Evolutionary conservation across 2,888 invertebrate genomes (phyloP).

Genomic region (Melolontha melolontha): DNA sequence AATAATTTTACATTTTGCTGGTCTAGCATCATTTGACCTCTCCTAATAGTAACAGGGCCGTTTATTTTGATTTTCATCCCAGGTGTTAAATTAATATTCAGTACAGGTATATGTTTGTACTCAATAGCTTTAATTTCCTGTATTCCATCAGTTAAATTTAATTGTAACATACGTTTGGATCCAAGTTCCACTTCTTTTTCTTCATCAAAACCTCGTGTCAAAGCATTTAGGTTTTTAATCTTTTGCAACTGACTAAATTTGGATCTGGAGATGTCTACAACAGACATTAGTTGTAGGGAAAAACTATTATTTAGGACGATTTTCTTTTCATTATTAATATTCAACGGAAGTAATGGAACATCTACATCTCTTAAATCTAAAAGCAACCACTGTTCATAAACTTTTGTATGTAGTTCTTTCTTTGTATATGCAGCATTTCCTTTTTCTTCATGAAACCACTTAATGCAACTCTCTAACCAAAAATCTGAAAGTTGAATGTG

Average conservation of each 20-base stretch:
- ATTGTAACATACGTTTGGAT: conserved; percentile 75
- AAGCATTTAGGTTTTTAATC: conserved; percentile 64
- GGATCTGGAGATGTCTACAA: conserved; percentile 72
- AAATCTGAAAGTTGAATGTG: conserved; percentile 54
- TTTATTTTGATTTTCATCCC: conserved; percentile 75
- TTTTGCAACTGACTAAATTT: conserved; percentile 63
- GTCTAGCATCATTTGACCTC: conserved; percentile 76
- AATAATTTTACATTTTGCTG: conserved; percentile 71
- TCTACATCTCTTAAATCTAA: conserved; percentile 75
- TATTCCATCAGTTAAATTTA: conserved; percentile 81
- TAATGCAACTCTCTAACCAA: conserved; percentile 67
- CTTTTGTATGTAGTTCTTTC: conserved; percentile 69
- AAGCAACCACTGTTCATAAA: conserved; percentile 76
- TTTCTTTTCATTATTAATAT: conserved; percentile 66
- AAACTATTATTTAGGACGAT: conserved; percentile 69
- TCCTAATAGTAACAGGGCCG: conserved; percentile 78
- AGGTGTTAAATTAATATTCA: conserved; percentile 71
- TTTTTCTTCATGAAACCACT: conserved; percentile 68
- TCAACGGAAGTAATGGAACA: conserved; percentile 71
- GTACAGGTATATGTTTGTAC: conserved; percentile 71
- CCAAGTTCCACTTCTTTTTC: conserved; percentile 66
- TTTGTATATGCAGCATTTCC: conserved; percentile 62
- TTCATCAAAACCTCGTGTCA: conserved; percentile 71
- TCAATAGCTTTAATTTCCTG: conserved; percentile 79
- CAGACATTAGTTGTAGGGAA: conserved; percentile 73